Evolutionary conservation across 2,113 vertebrate species (phyloP), one percentile per base, ranked within the genome.

Genomic region (Entelurus aequoreus): DNA sequence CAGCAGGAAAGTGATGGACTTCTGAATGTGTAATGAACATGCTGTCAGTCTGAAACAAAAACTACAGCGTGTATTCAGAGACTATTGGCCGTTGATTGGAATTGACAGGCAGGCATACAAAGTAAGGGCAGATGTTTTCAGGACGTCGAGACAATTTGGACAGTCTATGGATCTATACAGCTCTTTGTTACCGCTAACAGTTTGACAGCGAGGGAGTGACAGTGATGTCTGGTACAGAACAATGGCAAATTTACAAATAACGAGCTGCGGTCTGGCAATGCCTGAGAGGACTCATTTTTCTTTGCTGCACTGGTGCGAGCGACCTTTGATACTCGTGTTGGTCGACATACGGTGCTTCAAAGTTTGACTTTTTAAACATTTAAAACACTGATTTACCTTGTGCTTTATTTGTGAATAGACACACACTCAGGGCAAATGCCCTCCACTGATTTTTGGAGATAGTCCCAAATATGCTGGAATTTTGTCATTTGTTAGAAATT

Each of bases 11-110:
- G 81, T 79, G 68, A 84, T 54, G 76, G 79, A 58, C 80, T 19
- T 71, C 64, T 69, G 82, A 83, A 80, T 85, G 69, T 48, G 63
- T 86, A 84, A 86, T 79, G 80, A 84, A 74, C 59, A 37, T 47
- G 75, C 84, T 83, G 84, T 86, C 86, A 84, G 48, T 67, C 77
- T 56, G 16, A 79, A 68, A 82, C 72, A 75, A 80, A 74, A 71
- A 70, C 68, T 53, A 42, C 40, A 40, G 38, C 3, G 8, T 21
- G 60, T 38, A 67, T 71, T 81, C 72, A 62, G 60, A 63, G 54
- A 64, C 74, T 56, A 60, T 47, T 9, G 56, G 55, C 64, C 68
- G 37, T 66, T 77, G 83, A 81, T 70, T 66, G 68, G 42, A 74
- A 78, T 42, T 82, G 83, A 84, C 83, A 83, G 75, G 36, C 49